Evolutionary conservation across 2,113 vertebrate species (phyloP), one percentile per base, ranked within the genome.

Genomic region (Columba livia): DNA sequence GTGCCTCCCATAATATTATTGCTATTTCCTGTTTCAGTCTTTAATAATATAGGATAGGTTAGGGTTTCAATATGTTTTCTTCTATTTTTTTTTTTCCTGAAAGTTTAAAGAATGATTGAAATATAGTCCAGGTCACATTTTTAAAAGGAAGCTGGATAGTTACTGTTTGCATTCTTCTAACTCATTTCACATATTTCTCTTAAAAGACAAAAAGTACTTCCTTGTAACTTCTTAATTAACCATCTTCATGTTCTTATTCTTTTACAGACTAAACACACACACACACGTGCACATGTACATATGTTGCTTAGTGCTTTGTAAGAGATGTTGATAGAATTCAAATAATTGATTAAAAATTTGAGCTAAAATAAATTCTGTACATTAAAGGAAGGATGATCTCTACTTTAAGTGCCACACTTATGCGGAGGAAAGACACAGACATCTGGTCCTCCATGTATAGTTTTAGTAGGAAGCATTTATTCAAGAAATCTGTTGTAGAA

Each of bases 1-100:
- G 87, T 95, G 70, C 95, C 89, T 97, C 92, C 96, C 80, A 84
- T 95, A 97, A 95, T 86, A 97, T 94, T 95, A 89, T 95, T 97
- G 96, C 96, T 96, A 95, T 97, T 98, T 97, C 95, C 97, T 97
- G 90, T 97, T 97, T 97, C 47, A 87, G 94, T 95, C 88, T 96
- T 97, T 93, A 96, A 93, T 97, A 96, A 96, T 97, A 92, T 44
- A 94, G 90, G 80, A 91, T 86, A 96, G 67, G 31, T 66, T 79
- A 60, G 36, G 36, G 77, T 97, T 97, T 93, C 51, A 66, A 9
- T 73, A 17, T 21, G 6, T 73, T 90, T 78, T 85, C 50, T 91
- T 85, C 15, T 69, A 23, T 67, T 61, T 17, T 42, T 44, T 11
- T 18, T 3, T 44, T 11, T 18, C 2, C 88, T 89, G 67, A 50